These are phyloP conservation scores for Papilio elwesi DNA, from an alignment of 2,888 invertebrate genomes.

Conservation along the genomic window DNA sequence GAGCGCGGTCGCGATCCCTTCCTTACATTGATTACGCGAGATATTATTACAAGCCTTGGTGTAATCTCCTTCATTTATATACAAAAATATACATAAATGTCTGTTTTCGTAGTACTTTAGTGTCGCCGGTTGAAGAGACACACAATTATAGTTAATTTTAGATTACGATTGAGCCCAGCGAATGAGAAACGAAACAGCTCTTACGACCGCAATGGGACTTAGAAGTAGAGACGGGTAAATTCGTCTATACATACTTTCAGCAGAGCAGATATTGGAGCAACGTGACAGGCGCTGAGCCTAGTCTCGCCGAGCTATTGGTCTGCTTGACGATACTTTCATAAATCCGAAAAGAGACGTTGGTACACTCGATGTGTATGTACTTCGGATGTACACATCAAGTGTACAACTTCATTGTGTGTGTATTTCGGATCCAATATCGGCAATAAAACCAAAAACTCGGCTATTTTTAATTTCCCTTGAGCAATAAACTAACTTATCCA, in stretches of 20 bases:
- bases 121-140: constrained; percentile 55
- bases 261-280: neutral
- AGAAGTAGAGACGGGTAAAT: neutral
- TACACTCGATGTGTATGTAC: neutral
- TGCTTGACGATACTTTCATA: neutral
- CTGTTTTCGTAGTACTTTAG: constrained; percentile 58
- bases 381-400: neutral
- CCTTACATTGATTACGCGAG: constrained; percentile 63
- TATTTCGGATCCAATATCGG: neutral
- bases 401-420: neutral
- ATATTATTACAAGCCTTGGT: constrained; percentile 76
- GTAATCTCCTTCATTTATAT: constrained; percentile 75
- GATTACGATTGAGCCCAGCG: constrained; percentile 52
- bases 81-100: constrained; percentile 83
- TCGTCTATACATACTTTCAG: neutral
- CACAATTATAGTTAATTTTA: constrained; percentile 65
- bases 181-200: neutral
- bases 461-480: constrained; percentile 45
- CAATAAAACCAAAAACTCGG: neutral
- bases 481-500: constrained; percentile 44
- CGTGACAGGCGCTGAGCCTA: neutral
- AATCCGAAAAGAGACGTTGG: neutral
- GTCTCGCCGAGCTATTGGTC: neutral
- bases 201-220: neutral
- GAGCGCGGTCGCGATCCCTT: constrained; percentile 68